phyloP scores from a whole-genome alignment of 2,797 vertebrate species.

The Molossus molossus region DNA sequence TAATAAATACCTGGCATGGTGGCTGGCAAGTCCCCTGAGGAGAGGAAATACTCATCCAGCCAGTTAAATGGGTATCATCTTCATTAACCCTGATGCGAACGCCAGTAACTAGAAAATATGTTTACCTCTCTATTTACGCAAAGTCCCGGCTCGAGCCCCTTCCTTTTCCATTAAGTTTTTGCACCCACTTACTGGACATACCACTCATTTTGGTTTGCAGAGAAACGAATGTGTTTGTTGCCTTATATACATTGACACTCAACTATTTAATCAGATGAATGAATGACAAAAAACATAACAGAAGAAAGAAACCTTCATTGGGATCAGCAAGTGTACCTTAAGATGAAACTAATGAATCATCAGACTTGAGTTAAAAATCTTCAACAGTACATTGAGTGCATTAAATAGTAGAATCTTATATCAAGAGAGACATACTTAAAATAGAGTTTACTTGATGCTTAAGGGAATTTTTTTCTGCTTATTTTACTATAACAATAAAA shows the following conservation, averaged over 20 bases:
- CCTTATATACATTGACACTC: neutral
- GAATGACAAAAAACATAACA: neutral
- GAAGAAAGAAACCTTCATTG: neutral
- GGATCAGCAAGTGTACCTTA: constrained; percentile 29
- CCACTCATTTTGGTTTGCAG: neutral
- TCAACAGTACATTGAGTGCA: neutral
- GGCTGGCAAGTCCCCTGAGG: neutral
- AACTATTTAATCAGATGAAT: constrained; percentile 49
- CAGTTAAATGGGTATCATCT: neutral
- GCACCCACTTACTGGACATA: neutral
- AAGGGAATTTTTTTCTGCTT: constrained; percentile 58
- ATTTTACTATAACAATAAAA: constrained; percentile 65
- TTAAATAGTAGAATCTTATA: constrained; percentile 1
- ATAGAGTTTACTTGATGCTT: constrained; percentile 58
- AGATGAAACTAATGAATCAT: constrained; percentile 63
- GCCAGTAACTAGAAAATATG: constrained; percentile 46
- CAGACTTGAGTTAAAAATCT: constrained; percentile 36
- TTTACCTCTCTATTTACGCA: constrained; percentile 34
- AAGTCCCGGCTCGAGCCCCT: neutral
- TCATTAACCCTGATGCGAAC: neutral
- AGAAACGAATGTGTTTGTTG: neutral
- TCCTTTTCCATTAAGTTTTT: constrained; percentile 49
- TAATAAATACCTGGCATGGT: neutral
- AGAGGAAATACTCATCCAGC: neutral
- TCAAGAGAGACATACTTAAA: constrained; percentile 57